Percentiles rank a stretch among this genome's conserved stretches.
Conservation (phyloP, 2,797 vertebrate species). For the Pygocentrus nattereri region DNA sequence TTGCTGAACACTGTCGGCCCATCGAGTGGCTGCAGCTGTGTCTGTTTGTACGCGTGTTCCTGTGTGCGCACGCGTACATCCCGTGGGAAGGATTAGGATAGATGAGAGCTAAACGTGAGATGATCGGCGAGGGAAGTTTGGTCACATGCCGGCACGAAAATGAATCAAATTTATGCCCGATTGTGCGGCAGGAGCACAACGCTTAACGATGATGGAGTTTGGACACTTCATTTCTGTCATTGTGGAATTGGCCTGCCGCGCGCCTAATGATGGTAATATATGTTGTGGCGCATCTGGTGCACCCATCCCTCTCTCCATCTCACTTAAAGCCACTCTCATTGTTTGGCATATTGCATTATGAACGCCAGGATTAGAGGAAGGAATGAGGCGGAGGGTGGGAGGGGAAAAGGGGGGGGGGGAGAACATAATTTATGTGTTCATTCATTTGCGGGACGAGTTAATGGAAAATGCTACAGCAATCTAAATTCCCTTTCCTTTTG, state of each 20-base stretch:
- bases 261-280: constrained; percentile 81
- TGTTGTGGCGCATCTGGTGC: constrained; percentile 73
- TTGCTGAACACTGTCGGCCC: neutral
- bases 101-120: constrained; percentile 64
- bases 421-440: constrained; percentile 73
- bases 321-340: constrained; percentile 79
- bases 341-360: constrained; percentile 78
- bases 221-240: constrained; percentile 81
- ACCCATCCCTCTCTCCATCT: constrained; percentile 80
- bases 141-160: constrained; percentile 65
- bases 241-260: constrained; percentile 77
- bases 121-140: constrained; percentile 74
- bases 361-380: constrained; percentile 60
- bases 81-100: constrained; percentile 75
- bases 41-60: neutral
- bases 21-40: neutral
- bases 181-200: constrained; percentile 75
- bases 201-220: constrained; percentile 82
- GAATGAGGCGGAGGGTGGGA: constrained; percentile 1
- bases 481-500: constrained; percentile 66
- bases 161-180: constrained; percentile 78
- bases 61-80: constrained; percentile 56
- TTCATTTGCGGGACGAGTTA: constrained; percentile 72
- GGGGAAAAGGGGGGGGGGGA: neutral
- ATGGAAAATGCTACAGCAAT: constrained; percentile 69